Base-by-base conservation (phyloP, 1,140 invertebrate genomes). In the Anadara kagoshimensis region DNA sequence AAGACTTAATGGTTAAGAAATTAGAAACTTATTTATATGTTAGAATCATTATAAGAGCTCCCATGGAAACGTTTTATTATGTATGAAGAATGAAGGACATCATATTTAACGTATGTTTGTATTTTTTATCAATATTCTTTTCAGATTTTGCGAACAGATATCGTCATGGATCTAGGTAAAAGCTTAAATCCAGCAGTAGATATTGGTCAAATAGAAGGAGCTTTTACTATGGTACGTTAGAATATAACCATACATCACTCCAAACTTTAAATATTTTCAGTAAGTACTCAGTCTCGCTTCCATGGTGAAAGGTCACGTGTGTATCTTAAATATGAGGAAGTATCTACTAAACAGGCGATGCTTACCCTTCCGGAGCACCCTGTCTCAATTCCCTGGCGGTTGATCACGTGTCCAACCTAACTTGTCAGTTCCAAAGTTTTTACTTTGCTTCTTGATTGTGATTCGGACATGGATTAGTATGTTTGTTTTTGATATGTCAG, bases 151-250 rank as follows among this genome's bases (percentile, higher is more conserved):
- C 54, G 73, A 49, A 83, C 83, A 8, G 84, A 86, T 62, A 85
- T 86, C 63, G 83, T 86, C 0, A 85, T 86, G 82, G 85, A 86
- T 69, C 70, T 84, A 12, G 85, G 85, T 1, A 79, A 77, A 18
- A 85, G 83, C 62, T 24, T 86, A 3, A 86, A 86, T 66, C 85
- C 85, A 43, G 82, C 82, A 45, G 78, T 85, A 51, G 85, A 86
- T 53, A 76, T 82, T 4, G 80, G 80, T 7, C 80, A 82, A 57
- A 78, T 82, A 7, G 78, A 79, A 54, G 85, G 85, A 54, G 84
- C 73, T 11, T 86, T 86, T 75, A 74, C 78, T n/a, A 83, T 85
- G 82, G 83, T 85, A 56, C 14, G 47, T 51, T 20, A 16, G 18
- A 12, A 47, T 8, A 3, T 41, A 22, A 64, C 20, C 11, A 26